These are phyloP conservation scores for Spodoptera littoralis DNA, from an alignment of 2,888 invertebrate species.

Conservation along the genomic window DNA sequence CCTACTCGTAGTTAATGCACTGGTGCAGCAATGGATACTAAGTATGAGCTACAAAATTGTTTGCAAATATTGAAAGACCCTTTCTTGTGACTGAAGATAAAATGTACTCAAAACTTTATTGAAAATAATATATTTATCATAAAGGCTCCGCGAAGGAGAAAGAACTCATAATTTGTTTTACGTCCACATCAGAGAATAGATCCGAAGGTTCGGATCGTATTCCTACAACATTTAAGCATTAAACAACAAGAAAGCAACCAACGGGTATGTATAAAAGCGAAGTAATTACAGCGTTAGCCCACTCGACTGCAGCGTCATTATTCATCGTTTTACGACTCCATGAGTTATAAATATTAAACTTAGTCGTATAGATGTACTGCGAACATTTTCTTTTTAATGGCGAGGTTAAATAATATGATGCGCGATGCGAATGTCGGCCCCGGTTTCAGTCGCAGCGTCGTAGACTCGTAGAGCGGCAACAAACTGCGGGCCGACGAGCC, in stretches of 20 bases:
- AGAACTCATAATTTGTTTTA: constrained; percentile 76
- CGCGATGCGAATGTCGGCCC: constrained; percentile 79
- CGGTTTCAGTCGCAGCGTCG: constrained; percentile 75
- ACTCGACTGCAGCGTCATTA: constrained; percentile 87
- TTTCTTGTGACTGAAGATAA: constrained; percentile 44
- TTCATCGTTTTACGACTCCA: constrained; percentile 88
- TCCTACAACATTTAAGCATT: constrained; percentile 81
- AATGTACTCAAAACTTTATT: constrained; percentile 52
- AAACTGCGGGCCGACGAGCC: constrained; percentile 65
- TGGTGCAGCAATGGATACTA: constrained; percentile 1
- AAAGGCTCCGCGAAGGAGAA: constrained; percentile 65
- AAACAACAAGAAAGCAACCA: constrained; percentile 84
- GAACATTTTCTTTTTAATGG: constrained; percentile 89
- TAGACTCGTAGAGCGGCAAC: constrained; percentile 72
- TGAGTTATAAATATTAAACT: constrained; percentile 89
- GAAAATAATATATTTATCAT: constrained; percentile 59
- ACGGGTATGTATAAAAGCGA: constrained; percentile 82
- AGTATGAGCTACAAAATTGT: constrained; percentile 35
- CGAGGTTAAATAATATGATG: constrained; percentile 84
- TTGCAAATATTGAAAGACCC: constrained; percentile 47
- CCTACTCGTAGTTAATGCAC: constrained; percentile 3
- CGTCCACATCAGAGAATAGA: constrained; percentile 70
- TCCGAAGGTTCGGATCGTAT: constrained; percentile 77
- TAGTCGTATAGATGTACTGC: constrained; percentile 88
- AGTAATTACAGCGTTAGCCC: constrained; percentile 87